Evolutionary conservation across 2,113 vertebrate species (phyloP), one percentile per base, ranked within the genome.

Genomic region (Asarcornis scutulata): DNA sequence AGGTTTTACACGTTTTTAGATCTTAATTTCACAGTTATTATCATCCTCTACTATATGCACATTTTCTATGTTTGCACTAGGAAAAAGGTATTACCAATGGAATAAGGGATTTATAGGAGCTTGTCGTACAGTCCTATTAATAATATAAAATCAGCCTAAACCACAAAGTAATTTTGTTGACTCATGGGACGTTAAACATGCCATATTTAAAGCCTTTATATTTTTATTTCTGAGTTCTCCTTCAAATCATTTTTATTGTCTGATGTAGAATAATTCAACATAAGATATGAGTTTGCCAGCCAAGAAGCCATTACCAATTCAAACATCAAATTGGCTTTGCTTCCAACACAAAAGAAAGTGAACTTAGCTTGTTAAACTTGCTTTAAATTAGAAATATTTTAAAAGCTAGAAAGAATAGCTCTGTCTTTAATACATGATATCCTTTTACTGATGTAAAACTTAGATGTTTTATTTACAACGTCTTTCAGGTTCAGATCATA

Each of bases 151-250:
- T 94, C 88, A 75, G 59, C 63, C 90, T 77, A 91, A 96, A 97
- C 52, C 86, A 95, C 82, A 94, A 86, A 96, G 90, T 91, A 95
- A 95, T 96, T 94, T 95, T 97, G 79, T 96, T 96, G 94, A 97
- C 95, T 97, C 96, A 68, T 69, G 95, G 88, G 88, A 96, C 74
- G 93, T 95, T 88, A 96, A 97, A 63, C 67, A 92, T 90, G 80
- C 56, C 79, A 87, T 95, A 94, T 93, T 90, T 88, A 94, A 96
- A 95, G 52, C 40, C 48, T 85, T 95, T 77, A 26, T 93, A 63
- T 62, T 96, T 97, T 86, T 86, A 88, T 96, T 91, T 90, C 89
- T 40, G 74, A 90, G 34, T 94, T 91, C 67, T 88, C 36, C 52
- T 82, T 95, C 79, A 94, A 92, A 95, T 92, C 5, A 77, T 86